Base-by-base conservation (phyloP, 92 coral and sea anemone genomes). In the Zoanthus gigantus region DNA sequence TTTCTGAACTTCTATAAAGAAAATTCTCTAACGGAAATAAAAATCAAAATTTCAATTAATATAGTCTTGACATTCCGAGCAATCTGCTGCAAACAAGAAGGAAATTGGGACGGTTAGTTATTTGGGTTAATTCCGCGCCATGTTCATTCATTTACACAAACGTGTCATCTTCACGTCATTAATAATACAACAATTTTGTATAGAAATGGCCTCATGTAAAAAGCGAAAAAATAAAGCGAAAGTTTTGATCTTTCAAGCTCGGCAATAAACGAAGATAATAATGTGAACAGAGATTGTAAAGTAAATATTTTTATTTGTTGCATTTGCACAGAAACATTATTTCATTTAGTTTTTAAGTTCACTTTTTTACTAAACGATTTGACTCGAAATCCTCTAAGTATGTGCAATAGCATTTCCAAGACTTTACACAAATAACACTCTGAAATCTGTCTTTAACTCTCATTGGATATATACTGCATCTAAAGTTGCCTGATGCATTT, bases 131-230 rank as follows among this genome's bases (percentile, higher is more conserved):
- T 48, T 44, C 52, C 50, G 46, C 46, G 7, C 85, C 42, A 65
- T 44, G 74, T 65, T 71, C 85, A 66, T 65, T 48, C 60, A 66
- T 81, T 48, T 53, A 67, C 30, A 81, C 75, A 63, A 65, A 81
- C 85, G 45, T 12, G 14, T 28, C 74, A 31, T 37, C 72, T 28
- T 52, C 72, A 68, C 29, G 74, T 63, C 60, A 81, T 81, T 65
- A 81, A 81, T 81, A 81, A 81, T 81, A 81, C 28, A 81, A 81
- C 74, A 42, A 44, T 15, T 66, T 23, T 44, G 85, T 81, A 81
- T 66, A 37, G 85, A 81, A 81, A 65, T 18, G 85, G 63, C 61
- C 74, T 81, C 18, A 28, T 81, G 45, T 32, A 79, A 61, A 61
- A 32, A 13, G 14, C n/a, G 3, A 47, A 47, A 63, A n/a, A 14